These are phyloP conservation scores for Takifugu bimaculatus DNA, from an alignment of 2,113 vertebrate genomes.

Conservation along the genomic window DNA sequence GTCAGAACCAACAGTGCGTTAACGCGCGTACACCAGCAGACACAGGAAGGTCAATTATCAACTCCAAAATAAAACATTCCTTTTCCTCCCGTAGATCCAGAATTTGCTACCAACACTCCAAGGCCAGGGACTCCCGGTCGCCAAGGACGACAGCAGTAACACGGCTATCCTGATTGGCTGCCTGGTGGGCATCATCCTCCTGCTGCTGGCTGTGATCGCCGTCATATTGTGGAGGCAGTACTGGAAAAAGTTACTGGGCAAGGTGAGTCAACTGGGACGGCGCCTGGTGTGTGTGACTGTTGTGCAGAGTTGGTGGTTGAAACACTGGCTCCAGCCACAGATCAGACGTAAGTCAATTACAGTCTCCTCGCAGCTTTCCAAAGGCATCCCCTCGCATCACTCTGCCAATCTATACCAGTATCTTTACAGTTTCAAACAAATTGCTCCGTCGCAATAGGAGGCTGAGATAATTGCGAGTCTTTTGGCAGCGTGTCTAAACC, in stretches of 20 bases:
- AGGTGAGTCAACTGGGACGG: conserved; percentile 67
- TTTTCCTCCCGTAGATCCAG: conserved; percentile 34
- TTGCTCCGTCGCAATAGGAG: conserved; percentile 14
- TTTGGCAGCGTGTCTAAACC: conserved; percentile 37
- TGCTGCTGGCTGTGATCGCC: conserved; percentile 85
- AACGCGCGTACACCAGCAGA: neutral
- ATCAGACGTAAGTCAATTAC: neutral
- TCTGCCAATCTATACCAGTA: neutral
- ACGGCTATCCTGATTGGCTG: conserved; percentile 89
- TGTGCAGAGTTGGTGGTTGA: too few species aligned
- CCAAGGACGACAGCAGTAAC: conserved; percentile 85
- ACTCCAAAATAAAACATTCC: conserved; percentile 11
- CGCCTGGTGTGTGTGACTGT: too few species aligned
- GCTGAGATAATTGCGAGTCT: conserved; percentile 16
- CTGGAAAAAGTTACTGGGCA: conserved; percentile 89
- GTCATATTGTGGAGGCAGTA: conserved; percentile 93
- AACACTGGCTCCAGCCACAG: too few species aligned
- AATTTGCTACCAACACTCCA: conserved; percentile 60
- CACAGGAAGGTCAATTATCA: neutral
- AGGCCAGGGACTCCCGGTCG: conserved; percentile 78
- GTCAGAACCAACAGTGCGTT: neutral
- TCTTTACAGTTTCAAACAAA: neutral
- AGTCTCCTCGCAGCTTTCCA: neutral
- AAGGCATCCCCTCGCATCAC: neutral
- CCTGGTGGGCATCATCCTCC: conserved; percentile 90